Evolutionary conservation across 2,888 invertebrate genomes (phyloP).

Genomic region (Pyralis farinalis): DNA sequence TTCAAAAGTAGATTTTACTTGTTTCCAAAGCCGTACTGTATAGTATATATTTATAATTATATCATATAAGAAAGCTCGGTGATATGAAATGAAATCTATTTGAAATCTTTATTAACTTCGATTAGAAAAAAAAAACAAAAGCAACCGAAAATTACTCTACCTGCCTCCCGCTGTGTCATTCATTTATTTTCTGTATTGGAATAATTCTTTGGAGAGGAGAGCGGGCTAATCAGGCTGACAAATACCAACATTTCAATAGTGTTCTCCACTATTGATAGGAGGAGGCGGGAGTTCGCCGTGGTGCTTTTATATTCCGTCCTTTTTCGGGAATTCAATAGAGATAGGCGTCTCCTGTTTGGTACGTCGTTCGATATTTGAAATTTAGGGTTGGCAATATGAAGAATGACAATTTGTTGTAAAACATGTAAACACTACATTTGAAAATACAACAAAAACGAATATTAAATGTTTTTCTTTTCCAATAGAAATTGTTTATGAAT

Average conservation of each 20-base stretch:
- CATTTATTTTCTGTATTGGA: constrained; percentile 42
- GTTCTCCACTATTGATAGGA: constrained; percentile 54
- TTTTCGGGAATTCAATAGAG: constrained; percentile 78
- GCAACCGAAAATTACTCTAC: constrained; percentile 39
- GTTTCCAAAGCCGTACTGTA: too few relatives aligned
- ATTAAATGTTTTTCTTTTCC: too few relatives aligned
- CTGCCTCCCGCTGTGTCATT: constrained; percentile 67
- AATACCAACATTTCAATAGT: constrained; percentile 68
- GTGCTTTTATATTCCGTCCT: constrained; percentile 66
- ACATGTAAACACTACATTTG: too few relatives aligned
- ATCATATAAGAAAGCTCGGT: too few relatives aligned
- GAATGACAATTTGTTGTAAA: too few relatives aligned
- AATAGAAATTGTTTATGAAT: too few relatives aligned
- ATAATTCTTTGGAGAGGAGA: constrained; percentile 47
- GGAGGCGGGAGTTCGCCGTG: constrained; percentile 42
- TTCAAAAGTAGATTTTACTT: too few relatives aligned
- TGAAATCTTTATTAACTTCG: background rate
- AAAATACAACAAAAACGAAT: too few relatives aligned
- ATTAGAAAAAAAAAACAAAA: constrained; percentile 34
- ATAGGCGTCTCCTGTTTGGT: constrained; percentile 68
- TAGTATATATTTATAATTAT: too few relatives aligned
- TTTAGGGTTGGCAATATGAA: constrained; percentile 45
- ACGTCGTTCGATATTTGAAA: constrained; percentile 65
- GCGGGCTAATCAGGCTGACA: constrained; percentile 76
- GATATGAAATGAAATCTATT: too few relatives aligned